These are phyloP conservation scores for Achlya flavicornis DNA, from an alignment of 2,888 invertebrate genomes.

Conservation along the genomic window DNA sequence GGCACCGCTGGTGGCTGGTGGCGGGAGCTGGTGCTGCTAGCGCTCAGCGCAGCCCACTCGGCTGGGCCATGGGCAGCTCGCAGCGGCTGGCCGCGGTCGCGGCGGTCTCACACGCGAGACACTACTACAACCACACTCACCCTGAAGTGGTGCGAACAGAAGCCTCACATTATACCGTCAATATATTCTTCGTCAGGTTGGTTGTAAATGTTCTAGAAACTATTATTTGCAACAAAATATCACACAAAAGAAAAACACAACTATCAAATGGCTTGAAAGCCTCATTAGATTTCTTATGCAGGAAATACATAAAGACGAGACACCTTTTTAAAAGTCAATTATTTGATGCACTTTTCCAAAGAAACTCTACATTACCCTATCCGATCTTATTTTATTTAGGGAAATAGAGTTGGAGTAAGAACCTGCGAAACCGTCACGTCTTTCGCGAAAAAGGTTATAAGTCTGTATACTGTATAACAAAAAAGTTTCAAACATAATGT, in stretches of 20 bases:
- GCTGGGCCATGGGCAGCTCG: constrained; percentile 87
- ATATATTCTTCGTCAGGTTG: constrained; percentile 91
- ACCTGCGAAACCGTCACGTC: no score
- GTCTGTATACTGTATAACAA: no score
- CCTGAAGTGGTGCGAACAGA: constrained; percentile 65
- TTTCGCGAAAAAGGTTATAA: not conserved
- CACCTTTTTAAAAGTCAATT: no score
- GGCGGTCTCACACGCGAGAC: constrained; percentile 74
- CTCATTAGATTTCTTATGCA: no score
- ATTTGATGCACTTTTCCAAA: no score
- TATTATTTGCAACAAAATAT: not conserved
- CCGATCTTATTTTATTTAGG: no score
- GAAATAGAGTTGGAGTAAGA: no score
- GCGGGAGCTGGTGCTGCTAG: constrained; percentile 64
- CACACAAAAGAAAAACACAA: no score
- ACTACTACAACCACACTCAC: constrained; percentile 77
- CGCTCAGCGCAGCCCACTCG: constrained; percentile 80
- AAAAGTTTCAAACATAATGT: not conserved
- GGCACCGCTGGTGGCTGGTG: constrained; percentile 67
- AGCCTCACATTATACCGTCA: constrained; percentile 73
- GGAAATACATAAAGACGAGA: no score
- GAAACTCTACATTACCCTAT: no score
- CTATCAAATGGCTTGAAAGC: no score
- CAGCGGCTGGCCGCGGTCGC: constrained; percentile 85
- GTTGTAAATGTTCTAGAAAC: constrained; percentile 45